Evolutionary conservation across 2,888 invertebrate genomes (phyloP).

Genomic region (Calameuta idolon): DNA sequence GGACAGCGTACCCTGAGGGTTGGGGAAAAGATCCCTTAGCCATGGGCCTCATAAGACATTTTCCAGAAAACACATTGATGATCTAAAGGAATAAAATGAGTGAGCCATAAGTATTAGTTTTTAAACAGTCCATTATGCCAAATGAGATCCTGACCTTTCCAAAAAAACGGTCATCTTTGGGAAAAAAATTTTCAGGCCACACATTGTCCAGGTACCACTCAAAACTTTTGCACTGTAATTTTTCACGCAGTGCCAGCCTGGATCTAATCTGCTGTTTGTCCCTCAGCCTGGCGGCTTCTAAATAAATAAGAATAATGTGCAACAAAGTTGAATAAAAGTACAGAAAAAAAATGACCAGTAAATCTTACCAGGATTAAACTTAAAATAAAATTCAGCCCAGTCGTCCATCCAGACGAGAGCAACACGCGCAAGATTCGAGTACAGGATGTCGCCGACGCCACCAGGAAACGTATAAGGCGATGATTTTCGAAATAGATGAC

Average conservation of each 20-base stretch:
- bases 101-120: background rate
- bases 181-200: constrained; percentile 97
- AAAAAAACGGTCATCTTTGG: constrained; percentile 87
- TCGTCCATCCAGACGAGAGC: constrained; percentile 99
- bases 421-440: constrained; percentile 91
- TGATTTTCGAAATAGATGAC: constrained; percentile 91
- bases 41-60: constrained; percentile 76
- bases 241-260: constrained; percentile 77
- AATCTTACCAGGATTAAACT: constrained; percentile 77
- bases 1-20: constrained; percentile 77
- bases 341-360: constrained; percentile 3
- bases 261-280: constrained; percentile 73
- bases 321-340: constrained; percentile 11
- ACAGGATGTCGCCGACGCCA: constrained; percentile 88
- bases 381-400: constrained; percentile 93
- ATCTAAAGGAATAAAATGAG: constrained; percentile 63
- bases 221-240: constrained; percentile 86
- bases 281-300: constrained; percentile 73
- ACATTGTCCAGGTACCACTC: constrained; percentile 94
- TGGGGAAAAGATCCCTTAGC: constrained; percentile 74
- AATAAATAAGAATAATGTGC: constrained; percentile 3
- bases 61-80: constrained; percentile 68
- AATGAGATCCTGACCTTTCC: constrained; percentile 74
- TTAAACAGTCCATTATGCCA: background rate
- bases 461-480: constrained; percentile 97